A percentile compares a stretch with the other conserved stretches of the same genome.
Conservation (phyloP, 1,140 invertebrate genomes). For the Caenorhabditis latens region DNA sequence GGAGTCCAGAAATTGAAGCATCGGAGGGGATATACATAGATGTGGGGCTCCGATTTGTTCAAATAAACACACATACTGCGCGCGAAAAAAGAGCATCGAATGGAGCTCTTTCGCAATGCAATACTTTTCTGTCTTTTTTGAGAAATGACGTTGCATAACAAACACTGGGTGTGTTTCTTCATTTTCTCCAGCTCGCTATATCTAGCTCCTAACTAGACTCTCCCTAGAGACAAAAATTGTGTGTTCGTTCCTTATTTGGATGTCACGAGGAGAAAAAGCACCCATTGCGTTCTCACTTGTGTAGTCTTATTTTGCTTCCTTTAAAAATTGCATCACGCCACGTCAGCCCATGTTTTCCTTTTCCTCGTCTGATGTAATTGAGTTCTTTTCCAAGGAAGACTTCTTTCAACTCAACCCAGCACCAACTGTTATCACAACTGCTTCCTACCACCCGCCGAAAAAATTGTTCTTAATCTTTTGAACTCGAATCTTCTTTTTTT, state of each 20-base stretch:
- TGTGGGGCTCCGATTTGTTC: conserved; percentile 7
- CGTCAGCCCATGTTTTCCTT: conserved; percentile 22
- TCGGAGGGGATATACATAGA: not conserved
- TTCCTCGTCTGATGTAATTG: conserved; percentile 35
- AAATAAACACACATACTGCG: conserved; percentile 35
- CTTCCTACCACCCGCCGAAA: conserved; percentile 30
- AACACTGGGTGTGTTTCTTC: not conserved
- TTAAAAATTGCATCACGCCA: conserved; percentile 34
- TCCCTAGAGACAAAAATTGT: not conserved
- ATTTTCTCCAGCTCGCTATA: not conserved
- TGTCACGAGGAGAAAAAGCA: conserved; percentile 16
- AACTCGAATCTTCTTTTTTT: conserved; percentile 43
- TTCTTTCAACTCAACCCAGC: conserved; percentile 19
- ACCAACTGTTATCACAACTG: conserved; percentile 53
- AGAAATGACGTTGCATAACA: conserved; percentile 14
- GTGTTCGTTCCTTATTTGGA: not conserved
- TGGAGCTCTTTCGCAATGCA: conserved; percentile 16
- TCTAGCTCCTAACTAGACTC: not conserved
- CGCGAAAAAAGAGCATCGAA: not conserved
- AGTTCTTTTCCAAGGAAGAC: not conserved
- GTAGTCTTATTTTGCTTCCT: conserved; percentile 42
- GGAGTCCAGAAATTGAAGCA: not conserved
- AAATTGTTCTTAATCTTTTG: conserved; percentile 45
- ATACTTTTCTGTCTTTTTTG: not conserved
- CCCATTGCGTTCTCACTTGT: conserved; percentile 8